phyloP scores from a whole-genome alignment of 2,113 vertebrate species.

The Odocoileus virginianus region DNA sequence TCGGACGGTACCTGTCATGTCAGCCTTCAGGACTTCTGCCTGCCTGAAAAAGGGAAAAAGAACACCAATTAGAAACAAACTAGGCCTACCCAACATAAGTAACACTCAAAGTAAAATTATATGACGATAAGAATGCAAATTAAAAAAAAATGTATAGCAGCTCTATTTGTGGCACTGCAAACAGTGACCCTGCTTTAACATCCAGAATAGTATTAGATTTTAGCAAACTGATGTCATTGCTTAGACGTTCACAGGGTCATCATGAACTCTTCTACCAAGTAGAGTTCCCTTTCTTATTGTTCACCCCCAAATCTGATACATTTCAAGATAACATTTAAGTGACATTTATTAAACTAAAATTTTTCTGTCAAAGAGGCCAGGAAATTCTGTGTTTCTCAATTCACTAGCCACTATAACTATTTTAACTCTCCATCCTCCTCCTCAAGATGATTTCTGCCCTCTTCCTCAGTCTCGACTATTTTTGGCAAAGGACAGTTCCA shows the following conservation, averaged over 20 bases:
- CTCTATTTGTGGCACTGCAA: background rate
- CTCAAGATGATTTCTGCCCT: background rate
- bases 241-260: background rate
- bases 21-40: slow-evolving; percentile 99
- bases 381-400: background rate
- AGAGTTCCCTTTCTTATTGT: background rate
- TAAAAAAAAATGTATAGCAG: background rate
- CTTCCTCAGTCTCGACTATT: background rate
- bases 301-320: background rate
- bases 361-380: background rate
- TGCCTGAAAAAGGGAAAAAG: slow-evolving; percentile 85
- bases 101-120: background rate
- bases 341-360: background rate
- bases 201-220: background rate
- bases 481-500: background rate
- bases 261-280: background rate
- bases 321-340: background rate
- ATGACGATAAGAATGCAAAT: background rate
- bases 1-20: slow-evolving; percentile 93
- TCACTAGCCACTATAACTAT: background rate
- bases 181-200: background rate
- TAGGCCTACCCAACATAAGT: background rate
- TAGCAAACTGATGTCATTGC: background rate
- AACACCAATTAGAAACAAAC: slow-evolving; percentile 64
- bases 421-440: background rate